Evolutionary conservation across 2,797 vertebrate species (phyloP), one percentile per base, ranked within the genome.

Genomic region (Mus minutoides): DNA sequence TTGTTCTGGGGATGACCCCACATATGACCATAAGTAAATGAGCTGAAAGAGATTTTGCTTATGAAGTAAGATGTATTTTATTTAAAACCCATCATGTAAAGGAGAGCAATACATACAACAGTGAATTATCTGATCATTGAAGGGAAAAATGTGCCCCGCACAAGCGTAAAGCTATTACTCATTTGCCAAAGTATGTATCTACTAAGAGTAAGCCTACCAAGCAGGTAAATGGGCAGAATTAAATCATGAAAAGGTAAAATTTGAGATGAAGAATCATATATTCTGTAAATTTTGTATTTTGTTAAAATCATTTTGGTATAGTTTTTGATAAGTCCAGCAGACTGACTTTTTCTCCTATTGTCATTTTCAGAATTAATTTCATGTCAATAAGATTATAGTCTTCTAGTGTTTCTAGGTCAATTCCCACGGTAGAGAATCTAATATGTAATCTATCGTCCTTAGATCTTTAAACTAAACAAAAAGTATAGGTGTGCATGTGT

Each of bases 31-130:
- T 96, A 88, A 67, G 71, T 92, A 87, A 96, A 96, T 97, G 97
- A 98, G 98, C 96, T 96, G 93, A 94, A 96, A 95, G 94, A 97
- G 96, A 69, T 96, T 90, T 97, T 92, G 80, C 94, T 95, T 91
- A 98, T 97, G 95, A 97, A 98, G 88, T 97, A 98, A 98, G 92
- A 92, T 98, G 98, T 97, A 92, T 97, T 98, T 98, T 98, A 98
- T 97, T 98, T 97, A 98, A 98, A 98, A 94, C 94, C 69, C 92
- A 96, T 97, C 98, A 97, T 94, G 90, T 56, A 92, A 71, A 80
- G 88, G 94, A 96, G 96, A 96, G 49, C n/a, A 40, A 88, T 97
- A 69, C 96, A 97, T 93, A 97, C 78, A 97, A 93, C 82, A 92
- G 64, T 96, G 96, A 98, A 98, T 97, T 95, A 97, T 94, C 96